phyloP scores from a whole-genome alignment of 2,113 vertebrate species.

The Neomonachus schauinslandi region DNA sequence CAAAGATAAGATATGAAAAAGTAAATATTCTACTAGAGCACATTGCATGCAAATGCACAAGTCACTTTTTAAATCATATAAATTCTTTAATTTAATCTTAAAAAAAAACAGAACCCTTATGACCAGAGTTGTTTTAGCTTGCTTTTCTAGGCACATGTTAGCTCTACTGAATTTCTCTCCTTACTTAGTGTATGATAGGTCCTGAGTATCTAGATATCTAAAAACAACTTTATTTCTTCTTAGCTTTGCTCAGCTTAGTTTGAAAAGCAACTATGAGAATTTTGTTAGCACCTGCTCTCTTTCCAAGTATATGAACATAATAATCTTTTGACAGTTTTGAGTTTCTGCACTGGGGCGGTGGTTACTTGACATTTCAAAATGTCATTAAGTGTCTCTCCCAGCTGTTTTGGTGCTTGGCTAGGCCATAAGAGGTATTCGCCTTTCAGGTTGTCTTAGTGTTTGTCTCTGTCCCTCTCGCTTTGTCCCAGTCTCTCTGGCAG shows the following conservation, averaged over 20 bases:
- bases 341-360: background rate
- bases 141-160: background rate
- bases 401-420: background rate
- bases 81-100: background rate
- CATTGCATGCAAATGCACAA: background rate
- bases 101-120: background rate
- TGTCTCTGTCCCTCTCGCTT: background rate
- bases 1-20: background rate
- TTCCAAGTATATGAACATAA: background rate
- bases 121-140: background rate
- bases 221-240: background rate
- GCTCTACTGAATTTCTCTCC: background rate
- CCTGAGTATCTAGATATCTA: background rate
- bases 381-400: background rate
- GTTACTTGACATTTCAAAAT: background rate
- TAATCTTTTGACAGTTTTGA: background rate
- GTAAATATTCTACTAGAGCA: background rate
- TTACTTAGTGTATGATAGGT: background rate
- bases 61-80: background rate
- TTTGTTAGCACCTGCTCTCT: background rate
- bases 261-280: background rate
- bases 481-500: background rate
- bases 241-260: background rate
- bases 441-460: background rate
- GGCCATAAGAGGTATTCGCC: background rate